Conservation (phyloP, 2,113 vertebrate species). For the Sander lucioperca region DNA sequence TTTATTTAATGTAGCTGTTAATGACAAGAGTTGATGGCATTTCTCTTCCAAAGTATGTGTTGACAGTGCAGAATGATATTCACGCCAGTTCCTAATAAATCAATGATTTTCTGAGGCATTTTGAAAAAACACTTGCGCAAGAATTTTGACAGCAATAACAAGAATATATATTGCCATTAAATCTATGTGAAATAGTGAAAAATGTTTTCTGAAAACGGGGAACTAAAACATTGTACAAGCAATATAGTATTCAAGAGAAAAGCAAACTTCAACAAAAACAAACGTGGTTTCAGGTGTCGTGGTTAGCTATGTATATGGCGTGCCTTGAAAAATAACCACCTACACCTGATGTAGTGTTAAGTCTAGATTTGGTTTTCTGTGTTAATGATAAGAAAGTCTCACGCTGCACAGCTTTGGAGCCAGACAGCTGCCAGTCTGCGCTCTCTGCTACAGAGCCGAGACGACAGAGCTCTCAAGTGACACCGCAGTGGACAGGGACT, state of each 20-base stretch:
- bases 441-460: slow-evolving; percentile 19
- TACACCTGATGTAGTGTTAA: background rate
- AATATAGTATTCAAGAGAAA: background rate
- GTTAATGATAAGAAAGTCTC: slow-evolving; percentile 10
- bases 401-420: background rate
- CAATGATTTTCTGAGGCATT: slow-evolving; percentile 23
- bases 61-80: slow-evolving; percentile 31
- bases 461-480: slow-evolving; percentile 39
- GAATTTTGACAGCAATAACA: slow-evolving; percentile 4
- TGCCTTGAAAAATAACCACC: background rate
- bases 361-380: background rate
- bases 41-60: slow-evolving; percentile 40
- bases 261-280: background rate
- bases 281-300: background rate
- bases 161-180: slow-evolving; percentile 5
- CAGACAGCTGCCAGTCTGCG: slow-evolving; percentile 24
- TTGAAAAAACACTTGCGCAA: slow-evolving; percentile 16
- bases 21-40: slow-evolving; percentile 36
- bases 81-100: slow-evolving; percentile 44
- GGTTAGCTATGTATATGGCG: background rate
- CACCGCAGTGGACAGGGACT: slow-evolving; percentile 8
- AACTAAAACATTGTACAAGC: background rate
- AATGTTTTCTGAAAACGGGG: background rate
- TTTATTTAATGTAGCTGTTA: slow-evolving; percentile 24
- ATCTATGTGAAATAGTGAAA: background rate